Base-by-base conservation (phyloP, 2,113 vertebrate genomes). In the Solea solea region DNA sequence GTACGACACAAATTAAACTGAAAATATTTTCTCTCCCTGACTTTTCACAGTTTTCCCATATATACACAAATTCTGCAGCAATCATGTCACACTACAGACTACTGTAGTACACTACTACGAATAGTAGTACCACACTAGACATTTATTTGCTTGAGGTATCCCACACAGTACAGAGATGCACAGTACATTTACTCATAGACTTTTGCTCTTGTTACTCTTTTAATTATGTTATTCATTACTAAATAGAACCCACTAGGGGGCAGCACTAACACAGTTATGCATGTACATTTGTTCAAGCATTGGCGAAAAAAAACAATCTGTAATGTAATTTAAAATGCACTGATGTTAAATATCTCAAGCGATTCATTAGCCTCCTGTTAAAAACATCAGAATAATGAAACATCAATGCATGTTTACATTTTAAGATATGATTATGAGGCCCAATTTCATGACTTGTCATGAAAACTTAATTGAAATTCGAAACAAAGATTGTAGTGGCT, bases 191-290 rank as follows among this genome's bases (percentile, higher is more conserved):
- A 21, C 21, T 21, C 21, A 21, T 21, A 21, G 21, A 21, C 21
- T 21, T 21, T 21, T 21, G 21, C 21, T 21, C 34, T 34, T 34
- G 34, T 34, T 4, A 3, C 12, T 48, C 45, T 48, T 11, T 48
- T 48, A 21, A 21, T 21, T 21, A 21, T 21, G 21, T 21, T 21
- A 21, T 21, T 21, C 21, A 21, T 21, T 21, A 48, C 12, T 48
- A 5, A 48, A 13, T 10, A 14, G 14, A 13, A 5, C 0, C 75
- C 89, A 82, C 78, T 79, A 91, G 88, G 72, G 65, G 83, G 87
- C 88, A 88, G 86, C 81, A 76, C 44, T 64, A 39, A 40, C 52
- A 48, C 64, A 80, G 42, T 9, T 57, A 80, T 74, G 16, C 42
- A 53, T 44, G 28, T 9, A 69, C 10, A 49, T 40, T 9, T 13